Conservation (phyloP, 2,888 invertebrate species). For the Entomobrya multifasciata region DNA sequence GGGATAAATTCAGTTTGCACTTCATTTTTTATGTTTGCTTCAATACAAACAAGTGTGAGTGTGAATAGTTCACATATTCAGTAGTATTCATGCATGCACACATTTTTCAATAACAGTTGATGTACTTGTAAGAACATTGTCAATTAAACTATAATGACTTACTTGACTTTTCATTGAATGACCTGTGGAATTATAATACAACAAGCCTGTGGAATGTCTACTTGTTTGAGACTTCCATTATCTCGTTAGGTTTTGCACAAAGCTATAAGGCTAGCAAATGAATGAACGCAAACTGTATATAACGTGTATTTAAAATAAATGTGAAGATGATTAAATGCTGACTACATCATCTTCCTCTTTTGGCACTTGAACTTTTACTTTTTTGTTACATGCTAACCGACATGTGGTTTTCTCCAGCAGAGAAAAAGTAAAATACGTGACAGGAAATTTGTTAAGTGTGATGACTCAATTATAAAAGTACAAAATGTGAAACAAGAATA, state of each 20-base stretch:
- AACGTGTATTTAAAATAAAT: neutral
- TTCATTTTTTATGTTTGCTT: too few species aligned
- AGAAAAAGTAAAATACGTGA: neutral
- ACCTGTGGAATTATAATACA: neutral
- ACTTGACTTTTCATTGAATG: slow-evolving; percentile 6
- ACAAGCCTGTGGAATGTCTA: slow-evolving; percentile 10
- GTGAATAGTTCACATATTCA: too few species aligned
- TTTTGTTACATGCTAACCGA: neutral
- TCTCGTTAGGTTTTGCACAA: neutral
- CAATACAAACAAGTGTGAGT: too few species aligned
- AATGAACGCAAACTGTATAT: neutral
- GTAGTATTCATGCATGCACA: neutral
- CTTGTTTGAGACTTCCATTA: neutral
- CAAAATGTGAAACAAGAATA: neutral
- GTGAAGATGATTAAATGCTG: too few species aligned
- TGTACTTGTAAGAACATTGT: too few species aligned
- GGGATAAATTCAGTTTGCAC: too few species aligned
- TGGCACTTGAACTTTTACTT: slow-evolving; percentile 24
- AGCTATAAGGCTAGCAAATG: neutral
- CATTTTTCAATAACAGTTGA: neutral
- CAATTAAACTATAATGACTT: slow-evolving; percentile 3
- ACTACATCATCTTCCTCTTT: neutral
- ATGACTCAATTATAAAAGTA: neutral
- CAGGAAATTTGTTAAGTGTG: neutral
- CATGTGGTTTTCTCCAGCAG: neutral